Base-by-base conservation (phyloP, 2,797 vertebrate genomes). In the Mico argentatus region DNA sequence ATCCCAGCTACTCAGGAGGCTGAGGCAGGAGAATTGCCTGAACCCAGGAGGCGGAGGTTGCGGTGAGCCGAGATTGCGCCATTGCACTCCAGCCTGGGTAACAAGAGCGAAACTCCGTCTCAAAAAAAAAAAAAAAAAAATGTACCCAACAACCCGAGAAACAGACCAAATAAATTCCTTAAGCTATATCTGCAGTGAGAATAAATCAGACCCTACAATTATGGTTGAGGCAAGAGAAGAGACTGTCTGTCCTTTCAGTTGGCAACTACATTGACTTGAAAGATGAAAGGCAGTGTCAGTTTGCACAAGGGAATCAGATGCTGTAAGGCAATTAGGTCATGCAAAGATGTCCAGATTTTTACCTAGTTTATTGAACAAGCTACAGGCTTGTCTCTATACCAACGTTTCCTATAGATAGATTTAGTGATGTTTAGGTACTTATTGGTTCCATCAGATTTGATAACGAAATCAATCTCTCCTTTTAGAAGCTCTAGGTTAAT, bases 401-500 rank as follows among this genome's bases (percentile, higher is more conserved):
- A 98, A 98, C 96, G 97, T 94, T 97, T 97, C 97, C 97, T 91
- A 97, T 87, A 95, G 96, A 97, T 94, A 97, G 83, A 97, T 98
- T 96, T 98, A 98, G 97, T 97, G 96, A 98, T 97, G 96, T 97
- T 97, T 95, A 97, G 96, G 70, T 96, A 88, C 94, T 98, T 97
- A 98, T 90, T 98, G 98, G 97, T 98, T 97, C 97, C 98, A 98
- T 98, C 89, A 82, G 95, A 97, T 97, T 98, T 96, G 97, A 98
- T 98, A 98, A 97, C 94, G 81, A 97, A 98, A 98, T 98, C 98
- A 98, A 95, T 98, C 96, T 98, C 95, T 94, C 96, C 96, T 93
- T 97, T 98, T 95, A 96, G 97, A 98, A 98, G 97, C 98, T 97
- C 94, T 83, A 83, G 91, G 96, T 98, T 99, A 99, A 98, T 97